Evolutionary conservation across 2,888 invertebrate species (phyloP), one percentile per base, ranked within the genome.

Genomic region (Celastrina argiolus): DNA sequence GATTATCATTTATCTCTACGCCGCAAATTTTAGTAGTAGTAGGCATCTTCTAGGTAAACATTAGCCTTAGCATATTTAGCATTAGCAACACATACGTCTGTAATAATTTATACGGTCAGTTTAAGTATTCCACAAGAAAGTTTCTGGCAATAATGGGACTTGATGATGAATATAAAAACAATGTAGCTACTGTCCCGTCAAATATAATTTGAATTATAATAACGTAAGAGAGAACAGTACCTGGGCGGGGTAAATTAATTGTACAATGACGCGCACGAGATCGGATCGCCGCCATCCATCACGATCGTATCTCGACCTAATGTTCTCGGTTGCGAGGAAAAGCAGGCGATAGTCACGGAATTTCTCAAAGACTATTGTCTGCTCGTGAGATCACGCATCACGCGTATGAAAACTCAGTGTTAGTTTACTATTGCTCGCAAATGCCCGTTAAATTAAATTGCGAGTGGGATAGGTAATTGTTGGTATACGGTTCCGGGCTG

Each of bases 401-500:
- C 63, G 41, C 28, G 58, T 22, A 51, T 45, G 59, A 68, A 65
- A 67, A 51, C 63, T 59, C 61, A 41, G 59, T 66, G 45, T 61
- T 64, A 14, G 39, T 61, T 18, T 3, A 7, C 12, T 22, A 39
- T 39, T 22, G 36, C 14, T 7, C 5, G 28, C 26, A 56, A 28
- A 64, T 64, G 36, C 59, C 58, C 63, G 63, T 51, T 51, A 51
- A 51, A 63, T 67, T 61, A 61, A 65, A 61, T 61, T 65, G 80
- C 82, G 86, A 78, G 79, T 80, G 78, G 74, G 31, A 31, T 31
- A 79, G 85, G 88, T 89, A 88, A 89, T 90, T 87, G 88, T 81
- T 81, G 84, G 86, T 82, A 84, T 85, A 86, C 83, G 83, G 89
- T 90, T 85, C 81, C 90, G 90, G 85, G 79, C 88, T 87, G 88